phyloP scores from a whole-genome alignment of 2,113 vertebrate species.

The Tautogolabrus adspersus region DNA sequence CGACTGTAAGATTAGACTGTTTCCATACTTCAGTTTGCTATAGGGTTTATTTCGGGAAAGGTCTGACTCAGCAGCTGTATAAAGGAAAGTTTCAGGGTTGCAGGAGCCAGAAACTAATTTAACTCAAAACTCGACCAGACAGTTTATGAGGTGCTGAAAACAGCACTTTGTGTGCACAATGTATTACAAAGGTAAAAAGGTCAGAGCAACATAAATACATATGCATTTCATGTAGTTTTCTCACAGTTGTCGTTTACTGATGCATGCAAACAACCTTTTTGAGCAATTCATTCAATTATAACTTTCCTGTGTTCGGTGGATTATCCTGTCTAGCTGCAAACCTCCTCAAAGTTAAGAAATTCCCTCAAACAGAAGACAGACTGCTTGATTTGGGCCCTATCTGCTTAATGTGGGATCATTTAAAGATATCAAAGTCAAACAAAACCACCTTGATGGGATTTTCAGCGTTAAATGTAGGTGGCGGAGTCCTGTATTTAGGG shows the following conservation, averaged over 20 bases:
- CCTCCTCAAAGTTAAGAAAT: constrained; percentile 1
- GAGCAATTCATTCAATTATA: background rate
- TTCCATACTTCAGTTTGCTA: constrained; percentile 31
- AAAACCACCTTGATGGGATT: constrained; percentile 72
- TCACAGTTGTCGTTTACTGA: constrained; percentile 5
- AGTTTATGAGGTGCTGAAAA: constrained; percentile 51
- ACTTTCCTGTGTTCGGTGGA: constrained; percentile 7
- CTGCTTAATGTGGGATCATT: constrained; percentile 67
- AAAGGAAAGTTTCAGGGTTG: constrained; percentile 44
- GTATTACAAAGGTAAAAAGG: constrained; percentile 60
- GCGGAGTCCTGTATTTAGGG: constrained; percentile 79
- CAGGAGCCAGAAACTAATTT: constrained; percentile 57
- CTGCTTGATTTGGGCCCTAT: background rate
- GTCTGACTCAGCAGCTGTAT: constrained; percentile 66
- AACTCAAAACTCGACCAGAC: constrained; percentile 54
- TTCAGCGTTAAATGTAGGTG: constrained; percentile 71
- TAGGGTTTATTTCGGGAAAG: constrained; percentile 65
- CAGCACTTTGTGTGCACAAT: constrained; percentile 15
- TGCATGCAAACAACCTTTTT: constrained; percentile 6
- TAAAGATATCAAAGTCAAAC: constrained; percentile 74
- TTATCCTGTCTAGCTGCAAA: constrained; percentile 8
- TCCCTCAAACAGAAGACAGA: constrained; percentile 40
- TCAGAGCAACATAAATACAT: constrained; percentile 36
- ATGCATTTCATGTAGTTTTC: background rate
- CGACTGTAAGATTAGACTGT: constrained; percentile 44